Conservation (phyloP, 2,113 vertebrate genomes). For the Gila orcuttii region DNA sequence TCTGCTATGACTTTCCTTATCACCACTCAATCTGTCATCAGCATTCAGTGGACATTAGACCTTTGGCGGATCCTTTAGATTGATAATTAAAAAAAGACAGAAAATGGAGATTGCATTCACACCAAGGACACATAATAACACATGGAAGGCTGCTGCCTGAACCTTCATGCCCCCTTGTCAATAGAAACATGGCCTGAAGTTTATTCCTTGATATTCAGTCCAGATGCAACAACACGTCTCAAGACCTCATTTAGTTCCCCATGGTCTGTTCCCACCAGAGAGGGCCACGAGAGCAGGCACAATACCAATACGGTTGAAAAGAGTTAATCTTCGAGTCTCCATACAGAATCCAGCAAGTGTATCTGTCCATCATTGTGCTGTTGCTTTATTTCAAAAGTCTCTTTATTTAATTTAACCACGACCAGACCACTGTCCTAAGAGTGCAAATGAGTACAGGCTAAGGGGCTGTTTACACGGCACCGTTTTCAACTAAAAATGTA, state of each 20-base stretch:
- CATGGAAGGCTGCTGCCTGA: neutral
- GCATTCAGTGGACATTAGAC: conserved; percentile 31
- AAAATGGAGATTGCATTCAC: conserved; percentile 30
- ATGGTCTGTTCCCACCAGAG: conserved; percentile 4
- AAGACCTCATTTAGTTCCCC: conserved; percentile 21
- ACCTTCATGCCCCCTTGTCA: neutral
- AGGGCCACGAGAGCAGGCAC: neutral
- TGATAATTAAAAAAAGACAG: conserved; percentile 36
- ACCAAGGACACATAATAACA: conserved; percentile 18
- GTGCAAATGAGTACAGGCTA: neutral
- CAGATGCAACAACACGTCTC: conserved; percentile 19
- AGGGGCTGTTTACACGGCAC: no score
- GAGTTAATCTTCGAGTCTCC: neutral
- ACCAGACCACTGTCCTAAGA: neutral
- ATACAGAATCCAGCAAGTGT: neutral
- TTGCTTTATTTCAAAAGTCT: neutral
- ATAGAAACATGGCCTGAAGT: conserved; percentile 8
- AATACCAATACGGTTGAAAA: neutral
- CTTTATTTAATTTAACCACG: neutral
- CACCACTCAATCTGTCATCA: conserved; percentile 9
- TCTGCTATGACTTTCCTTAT: neutral
- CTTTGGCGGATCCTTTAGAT: conserved; percentile 22
- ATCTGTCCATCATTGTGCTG: neutral
- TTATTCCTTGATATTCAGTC: conserved; percentile 26
- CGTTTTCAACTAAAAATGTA: no score